Evolutionary conservation across 2,797 vertebrate genomes (phyloP).

Genomic region (Platyrinchus mystaceus): DNA sequence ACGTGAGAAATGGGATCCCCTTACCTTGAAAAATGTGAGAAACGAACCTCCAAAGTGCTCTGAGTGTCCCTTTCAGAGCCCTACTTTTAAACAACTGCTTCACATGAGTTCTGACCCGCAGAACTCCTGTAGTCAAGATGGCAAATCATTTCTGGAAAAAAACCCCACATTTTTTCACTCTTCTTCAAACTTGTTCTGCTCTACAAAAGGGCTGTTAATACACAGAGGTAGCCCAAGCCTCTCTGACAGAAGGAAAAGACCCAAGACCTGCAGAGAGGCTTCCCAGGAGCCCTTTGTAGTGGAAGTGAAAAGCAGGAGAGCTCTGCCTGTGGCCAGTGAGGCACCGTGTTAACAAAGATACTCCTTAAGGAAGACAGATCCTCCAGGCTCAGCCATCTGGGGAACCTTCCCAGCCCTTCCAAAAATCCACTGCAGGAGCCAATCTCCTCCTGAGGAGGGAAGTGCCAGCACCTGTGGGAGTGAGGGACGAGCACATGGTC

Average conservation of each 20-base stretch:
- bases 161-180: not conserved
- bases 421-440: not conserved
- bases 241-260: not conserved
- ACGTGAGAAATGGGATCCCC: accelerated
- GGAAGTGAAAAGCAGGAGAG: not conserved
- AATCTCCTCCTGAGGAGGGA: not conserved
- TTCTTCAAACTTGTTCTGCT: not conserved
- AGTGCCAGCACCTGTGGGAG: not conserved
- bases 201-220: not conserved
- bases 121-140: not conserved
- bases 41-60: not conserved
- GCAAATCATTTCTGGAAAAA: not conserved
- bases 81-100: not conserved
- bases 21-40: not conserved
- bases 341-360: not conserved
- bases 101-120: not conserved
- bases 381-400: not conserved
- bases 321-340: not conserved
- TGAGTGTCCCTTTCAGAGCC: accelerated
- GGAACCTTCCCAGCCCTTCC: not conserved
- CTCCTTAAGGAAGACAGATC: not conserved
- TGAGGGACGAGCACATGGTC: not conserved
- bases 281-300: not conserved
- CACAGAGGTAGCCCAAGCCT: accelerated
- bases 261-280: not conserved